phyloP scores from a whole-genome alignment of 1,140 invertebrate genomes.

The Philopotamus ludificatus region DNA sequence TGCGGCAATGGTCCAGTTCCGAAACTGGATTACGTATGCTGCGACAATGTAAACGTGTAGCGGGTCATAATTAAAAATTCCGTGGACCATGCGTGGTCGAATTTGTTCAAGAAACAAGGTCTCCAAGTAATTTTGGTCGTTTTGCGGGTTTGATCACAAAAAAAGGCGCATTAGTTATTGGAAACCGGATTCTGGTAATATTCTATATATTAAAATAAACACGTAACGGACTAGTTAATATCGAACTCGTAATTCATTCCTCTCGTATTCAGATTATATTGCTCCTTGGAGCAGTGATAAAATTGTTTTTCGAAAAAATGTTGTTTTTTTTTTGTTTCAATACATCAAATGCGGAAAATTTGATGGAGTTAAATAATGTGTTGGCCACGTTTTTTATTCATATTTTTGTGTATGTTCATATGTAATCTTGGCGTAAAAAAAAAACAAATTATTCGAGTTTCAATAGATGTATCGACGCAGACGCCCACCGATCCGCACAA shows the following conservation, averaged over 20 bases:
- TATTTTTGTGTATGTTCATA: no score
- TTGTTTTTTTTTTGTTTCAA: no score
- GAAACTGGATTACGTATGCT: slow-evolving; percentile 19
- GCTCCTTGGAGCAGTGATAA: no score
- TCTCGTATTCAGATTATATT: slow-evolving; percentile 4
- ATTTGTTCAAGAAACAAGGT: slow-evolving; percentile 19
- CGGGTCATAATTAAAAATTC: slow-evolving; percentile 23
- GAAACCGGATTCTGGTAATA: slow-evolving; percentile 27
- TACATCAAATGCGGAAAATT: no score
- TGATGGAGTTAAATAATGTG: no score
- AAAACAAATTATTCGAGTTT: no score
- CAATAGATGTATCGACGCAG: no score
- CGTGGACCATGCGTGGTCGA: slow-evolving; percentile 16
- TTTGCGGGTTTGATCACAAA: slow-evolving; percentile 21
- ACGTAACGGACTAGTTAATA: slow-evolving; percentile 25
- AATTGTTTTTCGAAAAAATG: no score
- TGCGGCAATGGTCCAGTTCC: slow-evolving; percentile 2
- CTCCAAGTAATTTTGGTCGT: slow-evolving; percentile 22
- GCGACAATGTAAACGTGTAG: neutral
- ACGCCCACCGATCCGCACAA: no score
- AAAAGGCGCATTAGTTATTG: slow-evolving; percentile 13
- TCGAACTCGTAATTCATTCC: slow-evolving; percentile 28
- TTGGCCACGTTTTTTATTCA: no score
- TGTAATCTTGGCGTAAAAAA: no score
- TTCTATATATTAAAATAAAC: slow-evolving; percentile 29